Evolutionary conservation across 2,888 invertebrate species (phyloP), one percentile per base, ranked within the genome.

Genomic region (Pemphredon lugubris): DNA sequence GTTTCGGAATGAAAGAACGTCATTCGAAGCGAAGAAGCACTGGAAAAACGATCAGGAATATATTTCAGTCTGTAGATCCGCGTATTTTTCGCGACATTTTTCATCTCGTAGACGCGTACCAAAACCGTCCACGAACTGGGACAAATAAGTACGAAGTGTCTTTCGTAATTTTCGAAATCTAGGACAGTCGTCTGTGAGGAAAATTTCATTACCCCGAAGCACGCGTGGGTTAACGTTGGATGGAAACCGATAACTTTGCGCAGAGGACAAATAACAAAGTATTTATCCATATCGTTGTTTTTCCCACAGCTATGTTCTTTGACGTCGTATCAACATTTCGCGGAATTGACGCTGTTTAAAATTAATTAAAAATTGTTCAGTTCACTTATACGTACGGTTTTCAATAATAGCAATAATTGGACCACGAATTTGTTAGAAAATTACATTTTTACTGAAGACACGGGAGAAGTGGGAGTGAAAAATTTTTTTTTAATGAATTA

Each of bases 91-190:
- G 23, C 34, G 53, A 48, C 23, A 21, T 23, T 44, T 63, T 32
- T 54, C 55, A 58, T 23, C 51, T 26, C n/a, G 23, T 30, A 45
- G 32, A 51, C 34, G 30, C 23, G 61, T 40, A 64, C 65, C 65
- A 65, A 63, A 77, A 63, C 48, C 26, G 66, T 63, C 57, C 21
- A 5, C 9, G 32, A 60, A 63, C 63, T 69, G 44, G 77, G 57
- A 57, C 77, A 57, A 57, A 63, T 63, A 42, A 59, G 55, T 47
- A 55, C 16, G 60, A 64, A 68, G 32, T 23, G 40, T 51, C 55
- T 69, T 73, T 53, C 61, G 51, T 23, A 67, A 76, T 72, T 68
- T 68, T 57, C 54, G 57, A 68, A 76, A 76, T 76, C 57, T 68
- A 20, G 76, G 64, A 37, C 76, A 55, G 39, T 21, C 48, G 48